Base-by-base conservation (phyloP, 2,113 vertebrate species). In the Anthoscopus minutus region DNA sequence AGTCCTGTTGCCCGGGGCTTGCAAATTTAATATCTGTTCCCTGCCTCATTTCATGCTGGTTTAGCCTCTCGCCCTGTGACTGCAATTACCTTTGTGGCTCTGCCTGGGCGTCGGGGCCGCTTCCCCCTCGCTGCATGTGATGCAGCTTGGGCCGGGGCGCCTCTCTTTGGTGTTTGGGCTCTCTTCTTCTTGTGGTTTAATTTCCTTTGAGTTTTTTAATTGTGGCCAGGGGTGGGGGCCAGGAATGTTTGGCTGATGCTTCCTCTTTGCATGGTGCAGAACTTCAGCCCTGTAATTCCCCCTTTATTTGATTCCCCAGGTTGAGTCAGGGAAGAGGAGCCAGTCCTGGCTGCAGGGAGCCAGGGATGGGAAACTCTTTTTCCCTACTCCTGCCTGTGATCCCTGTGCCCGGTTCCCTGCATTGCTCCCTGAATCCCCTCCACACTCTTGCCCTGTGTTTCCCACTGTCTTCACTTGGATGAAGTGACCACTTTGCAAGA, bases 1-100 rank as follows among this genome's bases (percentile, higher is more conserved):
- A 95, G 78, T 70, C 85, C 89, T 86, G 92, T 95, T 57, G 94
- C 95, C 95, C 38, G 30, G 71, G 92, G 96, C 96, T 92, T 94
- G 93, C 92, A 95, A 96, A 94, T 96, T 94, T 96, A 96, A 96
- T 96, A 96, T 96, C 91, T 94, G 92, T 93, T 96, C 92, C 93
- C 87, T 89, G 95, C 89, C 93, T 96, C 93, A 82, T 93, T 96
- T 96, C 92, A 86, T 96, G 96, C 95, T 93, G 93, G 79, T 96
- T 95, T 95, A 96, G 93, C 83, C 94, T 94, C 89, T 96, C 51
- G 47, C 91, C 91, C 95, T 94, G 85, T 86, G 89, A 92, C 81
- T 96, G 94, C 91, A 93, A 95, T 97, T 97, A 93, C 94, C 81
- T 86, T 95, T 73, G 79, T 73, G 14, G 35, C 89, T 77, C 81